These are phyloP conservation scores for Buphagus erythrorhynchus DNA, from an alignment of 2,797 vertebrate species.

Conservation along the genomic window DNA sequence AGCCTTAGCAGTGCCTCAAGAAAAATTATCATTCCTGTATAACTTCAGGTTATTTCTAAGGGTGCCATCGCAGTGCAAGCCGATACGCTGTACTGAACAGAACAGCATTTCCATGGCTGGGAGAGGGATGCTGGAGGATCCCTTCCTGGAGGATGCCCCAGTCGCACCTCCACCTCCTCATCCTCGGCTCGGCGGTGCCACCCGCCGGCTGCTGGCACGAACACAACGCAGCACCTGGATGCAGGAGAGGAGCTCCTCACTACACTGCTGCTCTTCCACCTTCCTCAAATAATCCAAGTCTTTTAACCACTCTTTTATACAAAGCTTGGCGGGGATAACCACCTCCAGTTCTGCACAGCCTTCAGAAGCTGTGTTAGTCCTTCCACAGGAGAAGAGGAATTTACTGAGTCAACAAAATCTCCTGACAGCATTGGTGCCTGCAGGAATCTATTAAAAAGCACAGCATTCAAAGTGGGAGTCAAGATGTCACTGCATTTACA, in stretches of 20 bases:
- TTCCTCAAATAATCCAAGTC: background rate
- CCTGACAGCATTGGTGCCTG: background rate
- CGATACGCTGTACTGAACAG: accelerated
- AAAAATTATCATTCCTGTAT: accelerated
- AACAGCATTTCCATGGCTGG: background rate
- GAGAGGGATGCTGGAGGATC: background rate
- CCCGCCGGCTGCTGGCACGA: background rate
- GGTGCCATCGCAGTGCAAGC: background rate
- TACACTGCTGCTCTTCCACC: accelerated
- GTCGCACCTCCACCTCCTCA: background rate
- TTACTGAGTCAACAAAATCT: background rate
- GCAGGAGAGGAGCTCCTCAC: accelerated
- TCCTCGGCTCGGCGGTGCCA: background rate
- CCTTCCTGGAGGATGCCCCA: no score
- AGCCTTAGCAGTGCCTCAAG: background rate
- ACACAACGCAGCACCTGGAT: accelerated
- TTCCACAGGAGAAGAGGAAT: background rate
- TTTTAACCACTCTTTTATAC: background rate
- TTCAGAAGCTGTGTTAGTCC: background rate
- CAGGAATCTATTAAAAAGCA: background rate
- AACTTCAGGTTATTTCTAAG: background rate
- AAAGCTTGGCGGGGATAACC: background rate
- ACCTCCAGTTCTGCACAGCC: background rate
- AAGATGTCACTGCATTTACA: background rate
- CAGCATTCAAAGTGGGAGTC: background rate